phyloP scores from a whole-genome alignment of 2,797 vertebrate species.

The Hemitrygon akajei region DNA sequence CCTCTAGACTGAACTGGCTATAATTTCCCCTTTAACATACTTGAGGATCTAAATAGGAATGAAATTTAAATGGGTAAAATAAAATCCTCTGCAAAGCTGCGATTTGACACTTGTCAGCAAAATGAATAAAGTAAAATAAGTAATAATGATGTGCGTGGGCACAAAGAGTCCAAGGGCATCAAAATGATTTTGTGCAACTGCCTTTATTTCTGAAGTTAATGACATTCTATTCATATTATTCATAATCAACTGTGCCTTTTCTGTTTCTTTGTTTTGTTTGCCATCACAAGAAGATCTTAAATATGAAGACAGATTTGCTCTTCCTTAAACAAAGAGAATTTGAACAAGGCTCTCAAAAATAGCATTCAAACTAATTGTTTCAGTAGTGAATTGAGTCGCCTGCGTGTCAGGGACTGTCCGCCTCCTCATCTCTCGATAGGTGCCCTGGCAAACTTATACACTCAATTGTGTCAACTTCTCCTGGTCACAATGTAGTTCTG shows the following conservation, averaged over 20 bases:
- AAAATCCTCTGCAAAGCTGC: background rate
- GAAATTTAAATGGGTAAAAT: background rate
- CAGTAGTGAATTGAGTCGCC: background rate
- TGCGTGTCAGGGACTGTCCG: background rate
- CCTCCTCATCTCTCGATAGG: background rate
- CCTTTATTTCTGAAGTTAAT: slow-evolving; percentile 3
- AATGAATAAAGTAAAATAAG: background rate
- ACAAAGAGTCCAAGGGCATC: background rate
- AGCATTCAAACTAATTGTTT: background rate
- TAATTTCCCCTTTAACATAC: background rate
- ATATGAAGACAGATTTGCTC: background rate
- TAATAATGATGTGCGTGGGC: slow-evolving; percentile 21
- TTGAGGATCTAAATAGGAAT: background rate
- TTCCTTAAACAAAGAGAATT: background rate
- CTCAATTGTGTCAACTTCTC: background rate
- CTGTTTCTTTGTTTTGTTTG: background rate
- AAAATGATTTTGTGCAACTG: background rate
- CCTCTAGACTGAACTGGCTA: background rate
- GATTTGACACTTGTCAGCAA: background rate
- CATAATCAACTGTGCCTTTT: background rate
- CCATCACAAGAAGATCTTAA: background rate
- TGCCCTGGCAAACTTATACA: background rate
- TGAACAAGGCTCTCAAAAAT: background rate
- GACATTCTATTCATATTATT: background rate
- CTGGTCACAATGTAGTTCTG: background rate